Percentiles rank a stretch among this genome's conserved stretches.
These are phyloP conservation scores for Sycophila texana DNA, from an alignment of 2,888 invertebrate genomes.

Conservation along the genomic window DNA sequence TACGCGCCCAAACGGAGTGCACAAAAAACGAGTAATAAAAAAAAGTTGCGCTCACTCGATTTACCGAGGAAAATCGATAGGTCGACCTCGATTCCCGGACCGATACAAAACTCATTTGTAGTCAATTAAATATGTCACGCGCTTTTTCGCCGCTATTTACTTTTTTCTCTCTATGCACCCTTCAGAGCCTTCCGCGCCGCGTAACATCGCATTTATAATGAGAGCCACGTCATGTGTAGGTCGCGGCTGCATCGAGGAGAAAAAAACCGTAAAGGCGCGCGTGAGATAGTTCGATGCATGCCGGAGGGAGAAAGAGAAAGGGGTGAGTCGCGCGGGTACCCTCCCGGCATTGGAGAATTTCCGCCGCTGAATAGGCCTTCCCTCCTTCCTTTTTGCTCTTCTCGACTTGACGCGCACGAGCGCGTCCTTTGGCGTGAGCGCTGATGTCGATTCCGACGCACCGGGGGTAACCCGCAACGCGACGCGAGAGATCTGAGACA, in stretches of 20 bases:
- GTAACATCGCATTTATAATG: constrained; percentile 50
- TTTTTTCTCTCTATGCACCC: background rate
- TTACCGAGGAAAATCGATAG: constrained; percentile 15
- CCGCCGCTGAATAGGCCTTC: background rate
- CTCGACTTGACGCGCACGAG: background rate
- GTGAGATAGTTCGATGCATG: constrained; percentile 43
- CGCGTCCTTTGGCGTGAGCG: constrained; percentile 8
- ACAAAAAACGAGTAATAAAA: background rate
- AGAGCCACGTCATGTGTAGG: constrained; percentile 44
- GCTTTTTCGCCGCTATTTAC: background rate
- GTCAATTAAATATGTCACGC: constrained; percentile 35
- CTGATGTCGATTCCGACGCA: constrained; percentile 4
- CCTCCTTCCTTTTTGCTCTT: background rate
- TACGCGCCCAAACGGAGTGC: background rate
- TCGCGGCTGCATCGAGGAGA: constrained; percentile 21
- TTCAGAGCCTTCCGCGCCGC: background rate
- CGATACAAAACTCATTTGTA: constrained; percentile 22
- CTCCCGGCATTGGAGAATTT: background rate
- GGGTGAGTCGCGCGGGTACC: background rate
- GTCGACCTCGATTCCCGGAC: constrained; percentile 8
- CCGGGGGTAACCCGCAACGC: no score
- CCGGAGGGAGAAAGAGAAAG: background rate
- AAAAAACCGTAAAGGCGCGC: background rate
- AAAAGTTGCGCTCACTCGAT: constrained; percentile 5
- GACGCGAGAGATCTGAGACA: constrained; percentile 13